phyloP scores from a whole-genome alignment of 2,797 vertebrate genomes.

The Sus cebifrons region DNA sequence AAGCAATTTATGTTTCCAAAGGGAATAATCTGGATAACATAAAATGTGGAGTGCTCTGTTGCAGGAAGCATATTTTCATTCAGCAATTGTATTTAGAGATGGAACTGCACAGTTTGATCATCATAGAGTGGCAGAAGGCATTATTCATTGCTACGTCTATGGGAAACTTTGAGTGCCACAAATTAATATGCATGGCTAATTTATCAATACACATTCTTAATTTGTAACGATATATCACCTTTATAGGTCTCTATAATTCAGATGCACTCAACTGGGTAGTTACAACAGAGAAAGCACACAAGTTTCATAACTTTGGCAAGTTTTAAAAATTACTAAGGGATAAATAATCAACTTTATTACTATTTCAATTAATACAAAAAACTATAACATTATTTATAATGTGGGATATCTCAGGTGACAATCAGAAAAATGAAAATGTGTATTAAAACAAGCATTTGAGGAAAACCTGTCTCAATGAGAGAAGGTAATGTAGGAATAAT shows the following conservation, averaged over 20 bases:
- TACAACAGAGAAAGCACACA: slow-evolving; percentile 78
- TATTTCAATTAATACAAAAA: slow-evolving; percentile 83
- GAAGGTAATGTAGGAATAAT: slow-evolving; percentile 87
- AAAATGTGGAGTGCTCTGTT: slow-evolving; percentile 91
- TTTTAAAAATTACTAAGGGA: slow-evolving; percentile 81
- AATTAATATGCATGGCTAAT: slow-evolving; percentile 91
- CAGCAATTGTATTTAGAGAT: slow-evolving; percentile 91
- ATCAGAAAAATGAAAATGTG: slow-evolving; percentile 83
- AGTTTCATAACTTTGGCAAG: slow-evolving; percentile 86
- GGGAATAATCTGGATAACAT: slow-evolving; percentile 93
- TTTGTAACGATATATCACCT: slow-evolving; percentile 86
- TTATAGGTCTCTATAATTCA: slow-evolving; percentile 82
- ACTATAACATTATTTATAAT: slow-evolving; percentile 66
- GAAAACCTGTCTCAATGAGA: slow-evolving; percentile 85
- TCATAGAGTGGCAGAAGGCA: slow-evolving; percentile 89
- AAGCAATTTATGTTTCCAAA: slow-evolving; percentile 94
- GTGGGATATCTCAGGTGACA: slow-evolving; percentile 59
- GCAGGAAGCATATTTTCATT: slow-evolving; percentile 92
- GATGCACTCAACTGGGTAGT: slow-evolving; percentile 7
- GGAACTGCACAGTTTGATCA: slow-evolving; percentile 91
- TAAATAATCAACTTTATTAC: slow-evolving; percentile 75
- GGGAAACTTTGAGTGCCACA: slow-evolving; percentile 88
- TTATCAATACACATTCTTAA: slow-evolving; percentile 86
- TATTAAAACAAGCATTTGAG: slow-evolving; percentile 80
- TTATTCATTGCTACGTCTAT: slow-evolving; percentile 89